These are phyloP conservation scores for Sternotherus odoratus DNA, from an alignment of 2,797 vertebrate genomes.

Conservation along the genomic window DNA sequence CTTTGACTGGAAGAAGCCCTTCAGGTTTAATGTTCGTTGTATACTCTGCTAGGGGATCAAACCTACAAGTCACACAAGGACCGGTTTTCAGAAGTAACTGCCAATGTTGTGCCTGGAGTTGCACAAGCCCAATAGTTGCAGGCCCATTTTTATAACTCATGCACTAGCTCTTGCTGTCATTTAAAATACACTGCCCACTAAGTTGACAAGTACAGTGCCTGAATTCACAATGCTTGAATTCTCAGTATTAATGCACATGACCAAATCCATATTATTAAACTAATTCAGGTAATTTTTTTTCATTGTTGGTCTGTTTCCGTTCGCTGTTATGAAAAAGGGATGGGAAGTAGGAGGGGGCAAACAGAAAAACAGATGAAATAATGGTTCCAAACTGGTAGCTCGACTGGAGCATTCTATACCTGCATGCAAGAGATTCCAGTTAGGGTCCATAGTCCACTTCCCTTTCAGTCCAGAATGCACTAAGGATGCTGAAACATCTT, in stretches of 20 bases:
- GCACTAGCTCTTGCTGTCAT: background rate
- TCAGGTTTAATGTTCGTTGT: background rate
- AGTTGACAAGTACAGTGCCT: background rate
- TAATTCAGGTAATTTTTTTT: background rate
- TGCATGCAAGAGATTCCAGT: background rate
- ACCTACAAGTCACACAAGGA: fast-evolving
- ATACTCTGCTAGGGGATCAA: background rate
- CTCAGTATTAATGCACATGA: background rate
- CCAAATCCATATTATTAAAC: background rate
- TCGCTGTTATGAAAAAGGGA: background rate
- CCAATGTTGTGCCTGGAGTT: background rate
- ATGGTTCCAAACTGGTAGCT: background rate
- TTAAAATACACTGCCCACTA: too few species aligned
- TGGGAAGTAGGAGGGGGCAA: background rate
- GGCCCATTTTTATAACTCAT: background rate
- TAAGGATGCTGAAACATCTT: background rate
- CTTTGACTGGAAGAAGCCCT: background rate
- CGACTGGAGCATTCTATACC: background rate
- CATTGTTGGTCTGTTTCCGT: background rate
- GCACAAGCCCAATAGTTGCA: background rate
- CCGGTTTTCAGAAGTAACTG: background rate
- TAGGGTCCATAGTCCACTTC: background rate
- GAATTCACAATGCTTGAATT: background rate
- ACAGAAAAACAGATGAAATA: background rate
- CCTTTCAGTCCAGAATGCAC: background rate